A percentile compares a stretch with the other conserved stretches of the same genome.
Evolutionary conservation across 1,140 invertebrate genomes (phyloP).

Genomic region (Vollenhovia emeryi): DNA sequence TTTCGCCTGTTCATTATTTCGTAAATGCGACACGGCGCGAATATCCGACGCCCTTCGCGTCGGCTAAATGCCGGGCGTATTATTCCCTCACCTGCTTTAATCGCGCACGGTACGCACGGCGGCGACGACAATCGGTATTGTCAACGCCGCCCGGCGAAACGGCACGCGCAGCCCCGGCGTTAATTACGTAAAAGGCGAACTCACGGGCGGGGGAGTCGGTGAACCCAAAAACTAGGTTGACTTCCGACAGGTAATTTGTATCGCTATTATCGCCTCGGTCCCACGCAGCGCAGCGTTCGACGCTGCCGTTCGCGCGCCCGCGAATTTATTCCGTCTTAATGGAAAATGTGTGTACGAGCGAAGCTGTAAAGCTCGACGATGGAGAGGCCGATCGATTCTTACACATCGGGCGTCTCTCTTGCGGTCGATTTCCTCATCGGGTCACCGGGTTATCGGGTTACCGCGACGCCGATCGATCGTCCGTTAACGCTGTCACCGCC

Average conservation of each 20-base stretch:
- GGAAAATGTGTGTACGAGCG: slow-evolving; percentile 50
- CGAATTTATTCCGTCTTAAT: slow-evolving; percentile 62
- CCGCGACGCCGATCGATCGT: slow-evolving; percentile 42
- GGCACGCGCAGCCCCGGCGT: slow-evolving; percentile 33
- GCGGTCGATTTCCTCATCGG: slow-evolving; percentile 44
- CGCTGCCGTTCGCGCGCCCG: slow-evolving; percentile 28
- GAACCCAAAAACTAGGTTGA: slow-evolving; percentile 53
- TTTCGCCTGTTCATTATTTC: slow-evolving; percentile 56
- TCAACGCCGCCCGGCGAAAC: slow-evolving; percentile 43
- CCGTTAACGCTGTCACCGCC: slow-evolving; percentile 8
- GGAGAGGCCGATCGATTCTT: slow-evolving; percentile 35
- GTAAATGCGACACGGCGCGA: slow-evolving; percentile 41
- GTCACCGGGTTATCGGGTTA: slow-evolving; percentile 54
- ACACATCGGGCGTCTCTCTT: slow-evolving; percentile 15
- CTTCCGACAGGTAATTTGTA: slow-evolving; percentile 51
- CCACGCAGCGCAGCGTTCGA: slow-evolving; percentile 64
- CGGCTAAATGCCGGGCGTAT: slow-evolving; percentile 29
- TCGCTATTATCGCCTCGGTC: slow-evolving; percentile 59
- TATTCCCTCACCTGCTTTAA: slow-evolving; percentile 40
- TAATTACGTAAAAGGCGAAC: slow-evolving; percentile 35
- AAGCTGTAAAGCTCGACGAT: slow-evolving; percentile 1
- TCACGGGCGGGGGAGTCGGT: neutral
- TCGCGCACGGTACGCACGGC: slow-evolving; percentile 29
- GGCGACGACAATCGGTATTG: slow-evolving; percentile 51
- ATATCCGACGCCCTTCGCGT: slow-evolving; percentile 40